Evolutionary conservation across 1,140 invertebrate species (phyloP), one percentile per base, ranked within the genome.

Genomic region (Eupristina koningsbergeri): DNA sequence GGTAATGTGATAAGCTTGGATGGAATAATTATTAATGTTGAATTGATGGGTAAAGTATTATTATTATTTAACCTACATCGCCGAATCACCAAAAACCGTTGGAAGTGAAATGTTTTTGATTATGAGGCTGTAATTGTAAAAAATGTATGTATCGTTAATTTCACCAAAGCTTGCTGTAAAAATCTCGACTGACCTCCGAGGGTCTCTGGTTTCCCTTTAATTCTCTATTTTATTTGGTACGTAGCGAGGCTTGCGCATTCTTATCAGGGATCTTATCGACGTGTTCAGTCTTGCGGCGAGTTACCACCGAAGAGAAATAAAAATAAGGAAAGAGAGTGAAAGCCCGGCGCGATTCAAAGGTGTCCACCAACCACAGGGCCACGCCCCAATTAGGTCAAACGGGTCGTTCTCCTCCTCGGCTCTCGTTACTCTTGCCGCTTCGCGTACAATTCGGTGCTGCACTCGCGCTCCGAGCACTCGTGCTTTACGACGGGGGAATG

Each of bases 401-500:
- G 77, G 86, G 86, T 84, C 86, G 85, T 89, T 89, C 79, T 50
- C 75, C 81, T 58, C 22, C 77, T 67, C 77, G 1, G 39, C 3
- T 41, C 41, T 79, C 88, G 2, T 89, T 75, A 47, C 77, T 82
- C 50, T 47, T 22, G 29, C 45, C 31, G 13, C 11, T 50, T 75
- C 31, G 73, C 75, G 22, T 79, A 80, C 36, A 61, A 81, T 71
- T 79, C 86, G 86, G 71, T 86, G 86, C 84, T 84, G 85, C 86
- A 88, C 86, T 87, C 58, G 85, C 58, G 85, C 75, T 74, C 81
- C 77, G 81, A 80, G 50, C 91, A 91, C n/a, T n/a, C n/a, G n/a
- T n/a, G n/a, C 22, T 92, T 92, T 92, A 92, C 91, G 90, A 92
- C 91, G 90, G 90, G 91, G 90, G 91, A 92, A 90, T 88, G 89